These are phyloP conservation scores for Pterocles gutturalis DNA, from an alignment of 2,113 vertebrate species.

Conservation along the genomic window DNA sequence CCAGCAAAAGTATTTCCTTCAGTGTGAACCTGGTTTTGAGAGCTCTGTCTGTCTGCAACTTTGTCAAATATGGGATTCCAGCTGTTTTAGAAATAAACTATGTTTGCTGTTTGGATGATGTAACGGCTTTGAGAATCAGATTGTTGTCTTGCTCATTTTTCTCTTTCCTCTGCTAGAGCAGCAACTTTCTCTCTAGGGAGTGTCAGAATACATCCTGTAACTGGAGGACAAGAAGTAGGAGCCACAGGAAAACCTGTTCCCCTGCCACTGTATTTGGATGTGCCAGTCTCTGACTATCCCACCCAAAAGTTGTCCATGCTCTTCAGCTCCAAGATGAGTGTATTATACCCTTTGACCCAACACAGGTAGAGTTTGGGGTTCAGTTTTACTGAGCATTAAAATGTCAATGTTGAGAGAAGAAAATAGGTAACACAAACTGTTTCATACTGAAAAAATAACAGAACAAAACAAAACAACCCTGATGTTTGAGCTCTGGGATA, in stretches of 20 bases:
- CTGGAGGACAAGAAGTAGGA: not conserved
- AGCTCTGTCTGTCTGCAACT: conserved; percentile 46
- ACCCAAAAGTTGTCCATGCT: not conserved
- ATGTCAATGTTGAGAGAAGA: not conserved
- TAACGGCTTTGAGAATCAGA: not conserved
- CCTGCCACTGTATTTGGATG: not conserved
- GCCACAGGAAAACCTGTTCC: not conserved
- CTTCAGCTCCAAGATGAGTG: not conserved
- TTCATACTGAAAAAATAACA: not conserved
- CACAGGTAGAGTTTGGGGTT: not conserved
- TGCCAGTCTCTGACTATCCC: not conserved
- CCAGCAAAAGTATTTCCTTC: conserved; percentile 24
- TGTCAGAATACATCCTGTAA: not conserved
- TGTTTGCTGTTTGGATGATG: not conserved
- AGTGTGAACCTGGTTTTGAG: conserved; percentile 24
- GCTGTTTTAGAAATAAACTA: conserved; percentile 51
- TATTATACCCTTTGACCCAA: not conserved
- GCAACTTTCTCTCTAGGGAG: not conserved
- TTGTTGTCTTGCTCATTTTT: not conserved
- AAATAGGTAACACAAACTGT: not conserved
- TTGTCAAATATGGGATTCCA: conserved; percentile 31
- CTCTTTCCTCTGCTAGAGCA: not conserved
- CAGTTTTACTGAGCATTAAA: not conserved
- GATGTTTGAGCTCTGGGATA: not conserved
- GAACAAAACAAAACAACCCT: not conserved